Conservation (phyloP, 2,888 invertebrate genomes). For the Myopa testacea region DNA sequence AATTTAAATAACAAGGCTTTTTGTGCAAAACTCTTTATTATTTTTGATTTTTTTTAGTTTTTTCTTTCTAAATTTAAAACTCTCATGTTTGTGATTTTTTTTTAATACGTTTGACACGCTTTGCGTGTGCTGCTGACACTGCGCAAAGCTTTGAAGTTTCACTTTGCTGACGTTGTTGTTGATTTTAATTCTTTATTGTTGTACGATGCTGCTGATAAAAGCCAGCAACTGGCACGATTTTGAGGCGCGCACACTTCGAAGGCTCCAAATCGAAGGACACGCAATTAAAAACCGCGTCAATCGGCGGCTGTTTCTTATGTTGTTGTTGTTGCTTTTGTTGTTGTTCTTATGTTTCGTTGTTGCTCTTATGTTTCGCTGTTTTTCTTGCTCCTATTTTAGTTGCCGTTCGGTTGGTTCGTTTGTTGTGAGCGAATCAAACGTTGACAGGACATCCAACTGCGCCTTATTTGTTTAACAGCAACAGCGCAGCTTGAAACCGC, state of each 20-base stretch:
- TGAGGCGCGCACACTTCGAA: background rate
- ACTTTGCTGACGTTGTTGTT: background rate
- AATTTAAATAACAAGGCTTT: no score
- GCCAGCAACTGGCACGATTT: background rate
- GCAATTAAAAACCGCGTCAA: background rate
- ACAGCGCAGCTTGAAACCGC: background rate
- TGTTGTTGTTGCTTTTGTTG: conserved; percentile 1
- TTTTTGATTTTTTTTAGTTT: no score
- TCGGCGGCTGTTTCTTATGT: conserved; percentile 10
- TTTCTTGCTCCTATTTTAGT: conserved; percentile 2
- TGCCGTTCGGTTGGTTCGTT: background rate
- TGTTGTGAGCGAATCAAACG: no score
- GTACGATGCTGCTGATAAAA: background rate
- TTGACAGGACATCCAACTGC: background rate
- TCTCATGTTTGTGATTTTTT: background rate
- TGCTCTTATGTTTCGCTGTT: conserved; percentile 37
- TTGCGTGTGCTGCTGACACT: conserved; percentile 23
- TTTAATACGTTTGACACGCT: conserved; percentile 32
- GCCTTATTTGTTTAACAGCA: background rate
- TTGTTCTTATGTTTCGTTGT: no score
- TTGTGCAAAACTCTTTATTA: background rate
- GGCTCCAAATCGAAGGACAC: background rate
- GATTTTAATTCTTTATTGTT: background rate
- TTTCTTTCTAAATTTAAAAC: no score
- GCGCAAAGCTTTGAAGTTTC: background rate